Base-by-base conservation (phyloP, 2,797 vertebrate genomes). In the Hydrophis major region DNA sequence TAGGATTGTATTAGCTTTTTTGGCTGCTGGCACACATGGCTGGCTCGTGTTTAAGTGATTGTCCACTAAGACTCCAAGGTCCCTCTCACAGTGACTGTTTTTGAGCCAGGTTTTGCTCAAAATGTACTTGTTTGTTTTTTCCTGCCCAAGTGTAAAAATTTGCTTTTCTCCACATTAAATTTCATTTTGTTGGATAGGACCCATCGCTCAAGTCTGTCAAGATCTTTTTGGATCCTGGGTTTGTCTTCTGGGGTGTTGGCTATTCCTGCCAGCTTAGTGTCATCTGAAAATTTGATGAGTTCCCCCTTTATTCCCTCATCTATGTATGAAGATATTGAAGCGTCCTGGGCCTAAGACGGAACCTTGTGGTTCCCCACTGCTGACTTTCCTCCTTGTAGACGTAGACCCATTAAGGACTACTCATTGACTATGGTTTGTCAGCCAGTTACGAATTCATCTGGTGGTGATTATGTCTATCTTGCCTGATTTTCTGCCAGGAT, bases 401-500 rank as follows among this genome's bases (percentile, higher is more conserved):
- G 1, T 37, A 7, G 66, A 3, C 7, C 13, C 66, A 37, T 74
- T 74, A 74, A 74, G 66, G 66, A 37, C 66, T 18, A 74, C 2
- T 37, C 6, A 0, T 37, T 74, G 66, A 18, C 6, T 74, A 37
- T 1, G 2, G n/a, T 74, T 37, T 37, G 66, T 37, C 66, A 69
- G 66, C 66, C n/a, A 69, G 5, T 32, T 69, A 32, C 66, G 7
- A 69, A 18, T 32, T n/a, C 14, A 18, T 74, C 66, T 74, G 66
- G 14, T 37, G 66, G 6, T 74, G n/a, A 37, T 18, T n/a, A 37
- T 74, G n/a, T 74, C 66, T 37, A 8, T 74, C 66, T 88, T 32
- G 0, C 4, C 53, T 2, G 4, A 1, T 93, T 93, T 0, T 86
- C 69, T 93, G 87, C 57, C 97, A 99, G 99, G 97, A 98, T 98